Base-by-base conservation (phyloP, 1,140 invertebrate genomes). In the Caerostris extrusa region DNA sequence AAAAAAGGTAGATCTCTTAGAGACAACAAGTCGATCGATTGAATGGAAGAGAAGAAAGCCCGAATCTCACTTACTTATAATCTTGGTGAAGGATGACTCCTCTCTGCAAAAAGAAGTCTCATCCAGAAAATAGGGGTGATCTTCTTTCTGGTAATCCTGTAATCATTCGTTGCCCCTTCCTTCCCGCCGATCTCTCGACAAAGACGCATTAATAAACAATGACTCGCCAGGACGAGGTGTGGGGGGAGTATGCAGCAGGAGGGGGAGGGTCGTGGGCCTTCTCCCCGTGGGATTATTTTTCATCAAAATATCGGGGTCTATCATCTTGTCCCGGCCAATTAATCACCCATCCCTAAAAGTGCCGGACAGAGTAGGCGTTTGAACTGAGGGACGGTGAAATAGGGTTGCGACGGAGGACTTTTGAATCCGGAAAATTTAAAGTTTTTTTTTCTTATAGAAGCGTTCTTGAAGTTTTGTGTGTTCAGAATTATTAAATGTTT, bases 191-290 rank as follows among this genome's bases (percentile, higher is more conserved):
- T 10, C 56, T 8, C 56, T 64, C 50, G 53, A 3, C 86, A 64
- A 64, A 14, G 60, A 67, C 14, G 57, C 58, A 88, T 88, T 88
- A 88, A 88, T 88, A 88, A 88, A 88, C 86, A 88, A 88, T 61
- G 86, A 88, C 57, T 86, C 57, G 53, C 50, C 17, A 56, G 34
- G 58, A 64, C 17, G 14, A 58, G 55, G 50, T n/a, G n/a, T n/a
- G n/a, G n/a, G n/a, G n/a, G n/a, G n/a, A n/a, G n/a, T 10, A 19
- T 34, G 0, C 34, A 34, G 34, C 34, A 34, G 34, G 34, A 2
- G 34, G 34, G n/a, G n/a, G n/a, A n/a, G n/a, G 19, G 19, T 81
- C 71, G 34, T 12, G 56, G 19, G 3, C 5, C 53, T n/a, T 55
- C 3, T 58, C 58, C 86, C 60, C n/a, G 3, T 60, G 50, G 86